Percentiles rank a stretch among this genome's conserved stretches.
phyloP scores from a whole-genome alignment of 2,113 vertebrate genomes.

The Ia io region DNA sequence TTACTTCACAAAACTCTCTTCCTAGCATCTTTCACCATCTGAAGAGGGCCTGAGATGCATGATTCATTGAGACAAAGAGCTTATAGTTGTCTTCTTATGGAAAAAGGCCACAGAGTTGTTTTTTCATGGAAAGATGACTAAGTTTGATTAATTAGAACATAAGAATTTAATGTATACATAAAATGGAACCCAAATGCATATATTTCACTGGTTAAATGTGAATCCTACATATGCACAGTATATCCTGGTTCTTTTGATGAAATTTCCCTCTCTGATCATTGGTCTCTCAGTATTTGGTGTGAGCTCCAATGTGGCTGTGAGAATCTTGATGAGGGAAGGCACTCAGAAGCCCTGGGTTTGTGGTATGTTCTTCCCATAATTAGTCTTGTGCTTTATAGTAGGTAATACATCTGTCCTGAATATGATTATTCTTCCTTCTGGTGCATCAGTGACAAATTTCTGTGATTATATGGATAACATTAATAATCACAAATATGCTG shows the following conservation, averaged over 20 bases:
- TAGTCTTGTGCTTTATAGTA: neutral
- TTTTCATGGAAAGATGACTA: neutral
- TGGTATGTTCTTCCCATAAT: neutral
- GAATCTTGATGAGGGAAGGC: neutral
- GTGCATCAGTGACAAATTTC: conserved; percentile 45
- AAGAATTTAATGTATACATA: neutral
- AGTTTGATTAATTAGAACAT: neutral
- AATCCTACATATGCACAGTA: fast-evolving
- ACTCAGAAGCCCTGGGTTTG: neutral
- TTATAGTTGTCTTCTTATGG: neutral
- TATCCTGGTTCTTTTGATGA: neutral
- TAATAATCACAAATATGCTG: conserved; percentile 48
- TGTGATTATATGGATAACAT: conserved; percentile 38
- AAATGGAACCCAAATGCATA: neutral
- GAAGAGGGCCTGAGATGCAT: neutral
- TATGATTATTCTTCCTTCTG: conserved; percentile 22
- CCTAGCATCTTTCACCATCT: neutral
- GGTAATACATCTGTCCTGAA: neutral
- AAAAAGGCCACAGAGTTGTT: neutral
- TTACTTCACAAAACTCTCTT: neutral
- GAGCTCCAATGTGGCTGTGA: fast-evolving
- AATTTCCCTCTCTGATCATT: neutral
- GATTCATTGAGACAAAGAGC: neutral
- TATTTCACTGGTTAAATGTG: neutral
- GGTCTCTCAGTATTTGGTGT: neutral